These are phyloP conservation scores for Campodea augens DNA, from an alignment of 1,140 invertebrate species.

Conservation along the genomic window DNA sequence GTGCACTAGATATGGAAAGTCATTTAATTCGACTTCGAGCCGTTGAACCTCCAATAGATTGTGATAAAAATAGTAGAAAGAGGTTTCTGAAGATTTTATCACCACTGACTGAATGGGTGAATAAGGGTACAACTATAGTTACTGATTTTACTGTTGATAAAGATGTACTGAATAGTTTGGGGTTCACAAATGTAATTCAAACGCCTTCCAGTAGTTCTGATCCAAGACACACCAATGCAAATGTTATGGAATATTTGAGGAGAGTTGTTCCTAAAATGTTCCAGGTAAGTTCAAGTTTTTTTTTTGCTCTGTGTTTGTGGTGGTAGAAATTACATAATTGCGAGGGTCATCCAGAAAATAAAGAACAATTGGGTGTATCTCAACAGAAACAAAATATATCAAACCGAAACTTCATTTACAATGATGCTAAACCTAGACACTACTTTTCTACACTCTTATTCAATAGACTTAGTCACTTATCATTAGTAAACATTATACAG, in stretches of 20 bases:
- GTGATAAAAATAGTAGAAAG: slow-evolving; percentile 52
- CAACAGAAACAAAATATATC: too few species aligned
- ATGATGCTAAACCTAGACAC: too few species aligned
- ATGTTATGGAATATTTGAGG: slow-evolving; percentile 67
- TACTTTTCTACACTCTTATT: too few species aligned
- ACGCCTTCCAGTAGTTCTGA: slow-evolving; percentile 11
- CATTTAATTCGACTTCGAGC: slow-evolving; percentile 54
- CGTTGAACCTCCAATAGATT: slow-evolving; percentile 54
- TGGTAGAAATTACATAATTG: too few species aligned
- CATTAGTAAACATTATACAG: too few species aligned
- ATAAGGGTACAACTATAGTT: slow-evolving; percentile 50
- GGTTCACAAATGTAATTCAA: slow-evolving; percentile 52
- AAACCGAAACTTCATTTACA: too few species aligned
- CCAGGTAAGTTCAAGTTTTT: too few species aligned
- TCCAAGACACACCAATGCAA: not conserved
- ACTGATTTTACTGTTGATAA: slow-evolving; percentile 70
- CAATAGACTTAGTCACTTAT: too few species aligned
- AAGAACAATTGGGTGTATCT: too few species aligned
- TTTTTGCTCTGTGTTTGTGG: too few species aligned
- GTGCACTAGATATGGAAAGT: slow-evolving; percentile 53
- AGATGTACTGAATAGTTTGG: slow-evolving; percentile 47
- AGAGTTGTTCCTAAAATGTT: slow-evolving; percentile 75
- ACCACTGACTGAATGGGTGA: slow-evolving; percentile 50
- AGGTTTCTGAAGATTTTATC: slow-evolving; percentile 56
- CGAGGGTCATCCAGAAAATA: too few species aligned